phyloP scores from a whole-genome alignment of 1,140 invertebrate species.

The Geopemphigus sp. region DNA sequence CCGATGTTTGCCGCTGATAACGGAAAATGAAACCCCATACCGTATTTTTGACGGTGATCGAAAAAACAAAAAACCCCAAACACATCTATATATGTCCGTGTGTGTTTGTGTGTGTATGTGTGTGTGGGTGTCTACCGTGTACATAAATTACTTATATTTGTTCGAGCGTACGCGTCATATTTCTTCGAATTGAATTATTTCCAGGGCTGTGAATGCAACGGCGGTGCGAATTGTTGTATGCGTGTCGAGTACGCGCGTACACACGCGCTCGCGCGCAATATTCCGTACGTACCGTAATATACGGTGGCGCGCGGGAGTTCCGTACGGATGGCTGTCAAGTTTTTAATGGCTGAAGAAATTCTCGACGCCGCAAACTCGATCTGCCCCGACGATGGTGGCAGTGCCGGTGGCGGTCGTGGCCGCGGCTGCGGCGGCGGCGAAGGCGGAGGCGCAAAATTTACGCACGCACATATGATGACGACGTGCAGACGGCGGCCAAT shows the following conservation, averaged over 20 bases:
- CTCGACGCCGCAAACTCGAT: background rate
- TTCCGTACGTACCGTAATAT: background rate
- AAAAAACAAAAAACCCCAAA: background rate
- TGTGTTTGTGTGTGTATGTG: background rate
- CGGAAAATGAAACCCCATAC: background rate
- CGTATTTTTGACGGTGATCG: background rate
- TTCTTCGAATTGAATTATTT: background rate
- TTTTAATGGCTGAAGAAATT: background rate
- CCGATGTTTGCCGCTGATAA: background rate
- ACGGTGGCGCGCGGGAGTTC: background rate
- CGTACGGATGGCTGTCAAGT: background rate
- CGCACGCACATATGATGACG: background rate
- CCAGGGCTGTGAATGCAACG: background rate
- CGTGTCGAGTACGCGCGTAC: background rate
- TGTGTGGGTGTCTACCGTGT: background rate
- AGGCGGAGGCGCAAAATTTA: background rate
- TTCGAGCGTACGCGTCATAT: background rate
- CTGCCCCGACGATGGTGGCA: background rate
- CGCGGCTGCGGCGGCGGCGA: too few relatives aligned
- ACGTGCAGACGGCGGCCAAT: background rate
- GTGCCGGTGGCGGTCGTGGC: too few relatives aligned
- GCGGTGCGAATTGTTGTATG: background rate
- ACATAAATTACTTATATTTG: background rate
- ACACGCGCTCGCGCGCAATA: too few relatives aligned
- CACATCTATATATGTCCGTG: too few relatives aligned